Base-by-base conservation (phyloP, 2,888 invertebrate genomes). In the Agrotis exclamationis region DNA sequence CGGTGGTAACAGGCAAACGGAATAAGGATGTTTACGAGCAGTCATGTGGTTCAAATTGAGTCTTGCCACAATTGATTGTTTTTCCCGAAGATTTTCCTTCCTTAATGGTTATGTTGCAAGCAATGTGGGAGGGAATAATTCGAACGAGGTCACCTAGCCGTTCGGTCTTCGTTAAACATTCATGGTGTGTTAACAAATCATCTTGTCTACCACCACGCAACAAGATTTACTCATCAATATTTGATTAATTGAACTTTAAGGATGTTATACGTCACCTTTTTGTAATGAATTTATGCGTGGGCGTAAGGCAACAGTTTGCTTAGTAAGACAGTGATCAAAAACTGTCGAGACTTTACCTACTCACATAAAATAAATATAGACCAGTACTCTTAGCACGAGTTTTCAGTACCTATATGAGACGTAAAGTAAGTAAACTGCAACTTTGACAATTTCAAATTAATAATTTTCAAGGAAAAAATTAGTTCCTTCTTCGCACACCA, bases 81-180 rank as follows among this genome's bases (percentile, higher is more conserved):
- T 56, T 82, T 78, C 20, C 47, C 48, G 16, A 51, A 56, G 22
- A 22, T 24, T 79, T 79, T 83, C 83, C 83, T 79, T 82, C 83
- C 83, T 63, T 48, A n/a, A 56, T 56, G 45, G 45, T 50, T 39
- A 33, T 53, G 51, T 20, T 28, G 33, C 50, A 63, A 47, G 20
- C 24, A 16, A 51, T 44, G 18, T 79, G 45, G 18, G 20, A 45
- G 45, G n/a, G 44, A 18, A 50, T 70, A 48, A 48, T 54, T 67
- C 45, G 11, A 77, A 65, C 22, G 47, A 70, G 63, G 77, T 64
- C 56, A 69, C 22, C 22, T 20, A 50, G 54, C 16, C 60, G 44
- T 13, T 48, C 24, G 24, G 58, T 22, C 48, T 56, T 60, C n/a
- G 57, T 67, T 53, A 67, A 33, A 48, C 5, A 50, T 76, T 76